Conservation (phyloP, 2,888 invertebrate genomes). For the Lottia gigantea region DNA sequence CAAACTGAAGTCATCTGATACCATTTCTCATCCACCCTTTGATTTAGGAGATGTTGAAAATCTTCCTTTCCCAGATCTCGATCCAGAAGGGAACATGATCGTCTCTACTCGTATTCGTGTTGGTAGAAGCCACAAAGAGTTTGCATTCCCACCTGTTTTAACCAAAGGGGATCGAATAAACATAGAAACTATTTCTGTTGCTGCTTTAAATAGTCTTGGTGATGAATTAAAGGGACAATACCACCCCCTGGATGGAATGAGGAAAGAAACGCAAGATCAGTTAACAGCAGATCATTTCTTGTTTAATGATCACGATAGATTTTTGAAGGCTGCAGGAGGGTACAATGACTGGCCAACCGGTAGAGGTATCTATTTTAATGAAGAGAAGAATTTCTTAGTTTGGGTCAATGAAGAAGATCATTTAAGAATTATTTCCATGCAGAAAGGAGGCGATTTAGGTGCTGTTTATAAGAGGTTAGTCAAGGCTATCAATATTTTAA, state of each 20-base stretch:
- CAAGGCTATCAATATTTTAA: constrained; percentile 82
- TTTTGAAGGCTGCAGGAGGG: constrained; percentile 49
- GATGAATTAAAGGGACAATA: constrained; percentile 63
- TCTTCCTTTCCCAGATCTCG: constrained; percentile 80
- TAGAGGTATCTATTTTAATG: constrained; percentile 87
- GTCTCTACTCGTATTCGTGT: constrained; percentile 68
- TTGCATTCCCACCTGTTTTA: constrained; percentile 78
- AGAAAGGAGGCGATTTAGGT: no score
- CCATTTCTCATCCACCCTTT: constrained; percentile 75
- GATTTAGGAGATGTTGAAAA: constrained; percentile 86
- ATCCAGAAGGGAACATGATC: constrained; percentile 83
- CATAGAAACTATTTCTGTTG: constrained; percentile 44
- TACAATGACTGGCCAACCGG: constrained; percentile 84
- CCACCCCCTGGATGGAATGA: constrained; percentile 61
- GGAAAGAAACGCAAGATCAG: constrained; percentile 46
- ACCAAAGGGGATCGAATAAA: constrained; percentile 70
- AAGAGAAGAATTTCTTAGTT: constrained; percentile 81
- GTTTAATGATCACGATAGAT: constrained; percentile 54
- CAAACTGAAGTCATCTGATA: constrained; percentile 36
- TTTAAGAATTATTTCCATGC: no score
- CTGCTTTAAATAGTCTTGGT: constrained; percentile 43
- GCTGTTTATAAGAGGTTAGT: constrained; percentile 51
- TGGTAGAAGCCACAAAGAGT: constrained; percentile 58
- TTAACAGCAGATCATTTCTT: constrained; percentile 58
- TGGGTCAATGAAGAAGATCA: no score